Percentiles rank a stretch among this genome's conserved stretches.
Conservation (phyloP, 2,888 invertebrate genomes). For the Andricus quercusramuli region DNA sequence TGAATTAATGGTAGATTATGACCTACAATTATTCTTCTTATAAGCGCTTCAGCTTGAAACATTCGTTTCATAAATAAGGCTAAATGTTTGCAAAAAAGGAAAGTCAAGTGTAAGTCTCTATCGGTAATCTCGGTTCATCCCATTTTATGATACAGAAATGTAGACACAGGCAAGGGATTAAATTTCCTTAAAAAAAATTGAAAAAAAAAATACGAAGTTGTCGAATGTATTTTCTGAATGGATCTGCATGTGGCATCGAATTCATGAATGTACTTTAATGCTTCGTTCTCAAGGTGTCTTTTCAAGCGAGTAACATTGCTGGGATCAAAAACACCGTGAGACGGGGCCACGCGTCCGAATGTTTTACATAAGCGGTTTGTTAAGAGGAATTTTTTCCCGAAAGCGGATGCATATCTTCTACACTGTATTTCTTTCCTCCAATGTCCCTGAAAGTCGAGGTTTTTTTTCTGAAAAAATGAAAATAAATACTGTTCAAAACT, state of each 20-base stretch:
- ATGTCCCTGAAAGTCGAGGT: neutral
- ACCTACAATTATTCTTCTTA: no score
- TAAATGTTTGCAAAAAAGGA: no score
- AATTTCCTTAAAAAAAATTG: no score
- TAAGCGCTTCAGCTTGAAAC: no score
- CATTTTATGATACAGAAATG: no score
- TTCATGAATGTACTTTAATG: neutral
- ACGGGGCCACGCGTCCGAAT: neutral
- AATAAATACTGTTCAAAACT: neutral
- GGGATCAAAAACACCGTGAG: neutral
- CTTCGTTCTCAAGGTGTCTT: neutral
- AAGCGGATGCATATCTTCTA: neutral
- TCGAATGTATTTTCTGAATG: neutral
- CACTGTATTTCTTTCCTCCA: neutral
- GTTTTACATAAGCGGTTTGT: slow-evolving; percentile 5
- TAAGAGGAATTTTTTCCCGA: neutral
- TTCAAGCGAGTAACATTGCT: neutral
- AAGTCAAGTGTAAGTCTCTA: no score
- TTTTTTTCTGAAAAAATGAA: neutral
- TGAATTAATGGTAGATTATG: no score
- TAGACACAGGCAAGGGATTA: no score
- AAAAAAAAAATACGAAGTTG: no score
- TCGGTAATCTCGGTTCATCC: no score
- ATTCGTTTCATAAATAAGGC: no score
- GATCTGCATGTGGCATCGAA: neutral